Percentiles rank a stretch among this genome's conserved stretches.
These are phyloP conservation scores for Heptranchias perlo DNA, from an alignment of 2,113 vertebrate species.

Conservation along the genomic window DNA sequence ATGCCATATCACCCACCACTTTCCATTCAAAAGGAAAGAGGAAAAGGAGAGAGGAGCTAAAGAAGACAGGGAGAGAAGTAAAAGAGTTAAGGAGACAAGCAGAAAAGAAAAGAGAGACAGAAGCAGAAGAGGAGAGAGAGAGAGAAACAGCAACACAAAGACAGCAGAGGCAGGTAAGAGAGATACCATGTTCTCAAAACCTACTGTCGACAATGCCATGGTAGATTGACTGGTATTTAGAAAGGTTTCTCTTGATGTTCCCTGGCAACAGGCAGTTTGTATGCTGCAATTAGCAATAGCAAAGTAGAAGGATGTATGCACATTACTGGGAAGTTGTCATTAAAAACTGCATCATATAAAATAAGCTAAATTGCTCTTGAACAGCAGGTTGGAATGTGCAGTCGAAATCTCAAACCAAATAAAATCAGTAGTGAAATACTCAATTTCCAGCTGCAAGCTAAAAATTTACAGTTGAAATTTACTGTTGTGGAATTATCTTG, in stretches of 20 bases:
- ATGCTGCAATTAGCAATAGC: background rate
- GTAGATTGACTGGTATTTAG: background rate
- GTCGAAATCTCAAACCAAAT: background rate
- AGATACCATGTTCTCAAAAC: background rate
- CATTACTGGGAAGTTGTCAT: background rate
- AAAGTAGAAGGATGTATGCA: background rate
- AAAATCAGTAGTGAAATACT: background rate
- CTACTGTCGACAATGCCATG: background rate
- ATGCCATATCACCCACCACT: background rate
- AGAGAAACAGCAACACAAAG: background rate
- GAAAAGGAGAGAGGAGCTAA: background rate
- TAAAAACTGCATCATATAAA: background rate
- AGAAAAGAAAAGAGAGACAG: background rate
- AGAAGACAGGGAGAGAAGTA: background rate
- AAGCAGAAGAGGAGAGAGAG: background rate
- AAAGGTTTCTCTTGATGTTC: background rate
- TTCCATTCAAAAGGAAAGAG: background rate
- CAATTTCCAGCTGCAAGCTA: slow-evolving; percentile 21
- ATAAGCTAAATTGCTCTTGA: background rate
- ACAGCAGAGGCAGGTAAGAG: background rate
- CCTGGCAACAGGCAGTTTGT: background rate
- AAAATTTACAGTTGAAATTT: slow-evolving; percentile 10
- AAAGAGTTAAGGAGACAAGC: background rate
- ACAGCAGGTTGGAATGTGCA: background rate
- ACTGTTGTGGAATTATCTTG: background rate